Evolutionary conservation across 1,140 invertebrate genomes (phyloP).

Genomic region (Odontomachus brunneus): DNA sequence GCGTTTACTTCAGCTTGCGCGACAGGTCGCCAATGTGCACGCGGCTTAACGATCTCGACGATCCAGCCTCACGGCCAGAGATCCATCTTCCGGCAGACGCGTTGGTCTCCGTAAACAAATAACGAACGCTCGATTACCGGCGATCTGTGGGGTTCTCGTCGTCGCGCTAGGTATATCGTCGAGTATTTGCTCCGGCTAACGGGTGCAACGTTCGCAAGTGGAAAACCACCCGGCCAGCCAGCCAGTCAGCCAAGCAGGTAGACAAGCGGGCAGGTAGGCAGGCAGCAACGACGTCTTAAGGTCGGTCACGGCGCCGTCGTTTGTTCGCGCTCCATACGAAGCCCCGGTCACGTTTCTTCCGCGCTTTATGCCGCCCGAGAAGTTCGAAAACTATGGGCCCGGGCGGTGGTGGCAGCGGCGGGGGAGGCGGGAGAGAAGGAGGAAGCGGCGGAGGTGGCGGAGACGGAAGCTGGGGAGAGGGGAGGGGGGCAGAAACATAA

Average conservation of each 20-base stretch:
- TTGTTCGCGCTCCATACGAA: conserved; percentile 41
- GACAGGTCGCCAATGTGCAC: conserved; percentile 27
- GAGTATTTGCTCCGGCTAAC: background rate
- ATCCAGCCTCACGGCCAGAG: conserved; percentile 19
- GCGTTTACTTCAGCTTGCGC: background rate
- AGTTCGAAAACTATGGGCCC: conserved; percentile 55
- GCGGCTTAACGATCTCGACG: conserved; percentile 33
- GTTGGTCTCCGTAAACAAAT: conserved; percentile 45
- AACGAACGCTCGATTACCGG: conserved; percentile 46
- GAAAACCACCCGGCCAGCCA: background rate
- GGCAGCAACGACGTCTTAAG: conserved; percentile 11
- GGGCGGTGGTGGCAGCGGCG: conserved; percentile 8
- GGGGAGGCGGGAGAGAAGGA: too few species aligned
- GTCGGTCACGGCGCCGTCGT: conserved; percentile 30
- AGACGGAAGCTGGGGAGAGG: background rate
- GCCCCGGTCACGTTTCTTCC: conserved; percentile 71
- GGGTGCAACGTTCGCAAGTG: background rate
- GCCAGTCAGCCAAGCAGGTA: background rate
- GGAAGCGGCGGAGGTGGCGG: too few species aligned
- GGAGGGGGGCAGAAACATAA: conserved; percentile 56
- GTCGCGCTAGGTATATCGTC: conserved; percentile 7
- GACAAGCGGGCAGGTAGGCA: background rate
- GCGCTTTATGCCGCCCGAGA: conserved; percentile 55
- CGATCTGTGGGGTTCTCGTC: background rate
- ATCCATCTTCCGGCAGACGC: conserved; percentile 40